Base-by-base conservation (phyloP, 2,797 vertebrate genomes). In the Urocyon cinereoargenteus region DNA sequence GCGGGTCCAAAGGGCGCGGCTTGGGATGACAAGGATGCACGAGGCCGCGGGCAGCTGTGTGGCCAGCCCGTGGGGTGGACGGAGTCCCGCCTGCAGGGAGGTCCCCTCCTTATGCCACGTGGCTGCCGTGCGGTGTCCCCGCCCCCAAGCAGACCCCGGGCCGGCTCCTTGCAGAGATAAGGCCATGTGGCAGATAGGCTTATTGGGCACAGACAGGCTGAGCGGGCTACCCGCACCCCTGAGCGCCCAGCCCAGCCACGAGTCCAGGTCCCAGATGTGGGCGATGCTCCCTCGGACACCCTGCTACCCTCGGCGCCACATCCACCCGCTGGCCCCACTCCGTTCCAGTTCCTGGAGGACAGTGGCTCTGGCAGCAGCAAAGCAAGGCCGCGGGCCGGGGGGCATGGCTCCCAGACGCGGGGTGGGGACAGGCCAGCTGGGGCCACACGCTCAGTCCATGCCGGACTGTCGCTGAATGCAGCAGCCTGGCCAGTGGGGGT, bases 221-320 rank as follows among this genome's bases (percentile, higher is more conserved):
- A 45, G 40, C 40, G 1, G 19, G 11, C 36, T 10, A 3, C 31
- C 79, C 0, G 1, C 0, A 26, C 3, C 61, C 16, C 78, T 2
- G 2, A 16, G 28, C 6, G 0, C 77, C 89, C 19, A 18, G 64
- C 21, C 28, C 75, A n/a, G 31, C 18, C 19, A 4, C 1, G 49
- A 15, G 49, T 78, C 28, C 49, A 53, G 31, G 21, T 21, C 31
- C 49, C 28, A 19, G 31, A 6, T 13, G 49, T 53, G 28, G 18
- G 34, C 45, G 18, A 5, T 53, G 75, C 51, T 53, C 72, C 57
- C 6, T 3, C 49, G 2, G 26, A 36, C 49, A 11, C 8, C 5
- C 88, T 2, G 61, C 24, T 59, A 34, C 13, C 1, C 6, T 11
- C 3, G 24, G 19, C 0, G 1, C 78, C 1, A 0, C 36, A 2